phyloP scores from a whole-genome alignment of 2,888 invertebrate species.

The Cheilosia vulpina region DNA sequence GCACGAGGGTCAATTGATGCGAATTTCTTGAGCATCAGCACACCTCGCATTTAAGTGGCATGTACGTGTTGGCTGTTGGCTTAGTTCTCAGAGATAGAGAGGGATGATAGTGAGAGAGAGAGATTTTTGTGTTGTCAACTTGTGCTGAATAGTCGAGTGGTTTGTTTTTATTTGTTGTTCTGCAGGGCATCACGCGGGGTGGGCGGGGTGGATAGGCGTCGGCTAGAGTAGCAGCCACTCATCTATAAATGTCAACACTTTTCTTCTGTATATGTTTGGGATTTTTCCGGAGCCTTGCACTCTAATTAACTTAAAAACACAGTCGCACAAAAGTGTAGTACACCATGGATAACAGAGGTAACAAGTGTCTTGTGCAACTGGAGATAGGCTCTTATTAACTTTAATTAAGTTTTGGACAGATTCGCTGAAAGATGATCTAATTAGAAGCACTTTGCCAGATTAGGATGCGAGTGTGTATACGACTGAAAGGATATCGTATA shows the following conservation, averaged over 20 bases:
- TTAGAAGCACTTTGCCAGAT: constrained; percentile 17
- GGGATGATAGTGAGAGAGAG: not conserved
- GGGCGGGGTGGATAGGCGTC: no score
- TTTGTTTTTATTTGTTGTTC: constrained; percentile 66
- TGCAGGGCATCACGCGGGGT: not conserved
- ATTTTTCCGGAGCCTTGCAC: constrained; percentile 53
- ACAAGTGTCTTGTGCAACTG: constrained; percentile 44
- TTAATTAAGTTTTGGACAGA: constrained; percentile 65
- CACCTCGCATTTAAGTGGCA: constrained; percentile 9
- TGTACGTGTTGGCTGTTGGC: constrained; percentile 25
- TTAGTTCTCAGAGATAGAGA: constrained; percentile 45
- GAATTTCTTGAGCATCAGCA: constrained; percentile 39
- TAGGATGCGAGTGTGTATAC: not conserved
- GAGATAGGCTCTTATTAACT: constrained; percentile 61
- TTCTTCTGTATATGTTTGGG: not conserved
- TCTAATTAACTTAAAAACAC: constrained; percentile 67
- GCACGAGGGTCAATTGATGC: constrained; percentile 60
- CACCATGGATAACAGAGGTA: constrained; percentile 20
- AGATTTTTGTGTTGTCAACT: constrained; percentile 63
- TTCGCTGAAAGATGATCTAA: constrained; percentile 59
- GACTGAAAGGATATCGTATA: constrained; percentile 4
- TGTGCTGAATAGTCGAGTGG: constrained; percentile 66
- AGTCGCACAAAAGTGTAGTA: not conserved
- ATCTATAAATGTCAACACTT: not conserved
- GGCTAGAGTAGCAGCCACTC: not conserved